A percentile compares a stretch with the other conserved stretches of the same genome.
Conservation (phyloP, 2,113 vertebrate species). For the Mugil cephalus region DNA sequence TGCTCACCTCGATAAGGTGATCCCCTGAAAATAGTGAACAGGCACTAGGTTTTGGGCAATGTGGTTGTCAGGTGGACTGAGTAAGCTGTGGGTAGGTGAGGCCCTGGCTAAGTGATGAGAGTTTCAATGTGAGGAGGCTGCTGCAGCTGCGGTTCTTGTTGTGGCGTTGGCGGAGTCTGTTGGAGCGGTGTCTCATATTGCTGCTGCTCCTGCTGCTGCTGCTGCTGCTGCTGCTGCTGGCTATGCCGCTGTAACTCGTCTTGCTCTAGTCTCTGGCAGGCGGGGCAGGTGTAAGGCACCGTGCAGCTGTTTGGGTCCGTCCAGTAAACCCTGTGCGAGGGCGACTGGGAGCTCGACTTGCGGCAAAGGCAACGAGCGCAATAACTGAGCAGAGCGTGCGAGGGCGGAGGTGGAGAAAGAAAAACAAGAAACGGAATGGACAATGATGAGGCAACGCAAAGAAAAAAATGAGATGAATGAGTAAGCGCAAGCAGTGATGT, state of each 20-base stretch:
- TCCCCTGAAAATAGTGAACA: constrained; percentile 43
- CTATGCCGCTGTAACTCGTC: constrained; percentile 54
- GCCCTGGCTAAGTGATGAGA: constrained; percentile 67
- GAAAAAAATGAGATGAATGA: constrained; percentile 31
- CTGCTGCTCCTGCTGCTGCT: background rate
- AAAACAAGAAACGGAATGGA: constrained; percentile 37
- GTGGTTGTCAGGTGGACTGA: constrained; percentile 7
- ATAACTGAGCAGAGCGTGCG: constrained; percentile 44
- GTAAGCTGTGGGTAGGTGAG: background rate
- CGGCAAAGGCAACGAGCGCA: constrained; percentile 61
- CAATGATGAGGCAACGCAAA: constrained; percentile 55
- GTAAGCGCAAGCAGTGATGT: constrained; percentile 38
- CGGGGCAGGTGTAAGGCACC: constrained; percentile 74
- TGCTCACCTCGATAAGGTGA: constrained; percentile 70
- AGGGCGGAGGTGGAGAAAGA: constrained; percentile 16
- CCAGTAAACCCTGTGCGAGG: constrained; percentile 71
- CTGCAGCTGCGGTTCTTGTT: constrained; percentile 2
- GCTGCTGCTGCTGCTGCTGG: constrained; percentile 4
- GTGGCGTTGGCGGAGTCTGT: constrained; percentile 15
- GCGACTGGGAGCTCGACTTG: constrained; percentile 42
- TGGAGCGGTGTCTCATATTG: constrained; percentile 30
- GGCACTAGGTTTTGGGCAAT: constrained; percentile 51
- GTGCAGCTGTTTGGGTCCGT: constrained; percentile 56
- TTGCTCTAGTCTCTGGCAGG: constrained; percentile 76
- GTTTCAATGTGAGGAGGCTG: constrained; percentile 63